These are phyloP conservation scores for Dendrocincla fuliginosa DNA, from an alignment of 2,797 vertebrate species.

Conservation along the genomic window DNA sequence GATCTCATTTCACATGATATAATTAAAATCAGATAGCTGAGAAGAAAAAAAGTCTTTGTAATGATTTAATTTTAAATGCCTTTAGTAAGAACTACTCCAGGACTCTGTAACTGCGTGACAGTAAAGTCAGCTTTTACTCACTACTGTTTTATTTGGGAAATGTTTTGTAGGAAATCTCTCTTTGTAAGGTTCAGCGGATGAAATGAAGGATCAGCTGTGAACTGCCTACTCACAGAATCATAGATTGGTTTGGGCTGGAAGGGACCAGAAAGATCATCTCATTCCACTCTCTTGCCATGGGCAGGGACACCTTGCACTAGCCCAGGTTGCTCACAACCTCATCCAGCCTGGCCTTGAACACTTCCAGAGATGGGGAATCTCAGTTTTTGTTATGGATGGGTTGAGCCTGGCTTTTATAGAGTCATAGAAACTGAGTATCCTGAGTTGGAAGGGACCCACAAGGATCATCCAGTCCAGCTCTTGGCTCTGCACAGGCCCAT, in stretches of 20 bases:
- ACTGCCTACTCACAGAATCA: neutral
- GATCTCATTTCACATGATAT: neutral
- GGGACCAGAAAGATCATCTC: neutral
- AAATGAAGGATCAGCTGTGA: neutral
- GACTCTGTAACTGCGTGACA: neutral
- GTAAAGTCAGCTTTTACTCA: neutral
- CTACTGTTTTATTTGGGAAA: neutral
- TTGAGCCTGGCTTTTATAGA: neutral
- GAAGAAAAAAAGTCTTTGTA: neutral
- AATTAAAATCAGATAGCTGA: neutral
- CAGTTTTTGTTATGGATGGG: neutral
- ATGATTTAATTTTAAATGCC: neutral
- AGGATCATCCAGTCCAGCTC: fast-evolving
- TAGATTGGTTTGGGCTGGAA: neutral
- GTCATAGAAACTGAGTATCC: neutral
- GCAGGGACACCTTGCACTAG: neutral
- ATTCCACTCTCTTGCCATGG: neutral
- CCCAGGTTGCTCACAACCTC: neutral
- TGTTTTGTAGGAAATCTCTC: neutral
- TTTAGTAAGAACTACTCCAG: neutral
- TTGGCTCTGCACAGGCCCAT: neutral
- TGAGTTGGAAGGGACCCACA: neutral
- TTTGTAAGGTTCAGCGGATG: neutral
- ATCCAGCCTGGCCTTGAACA: neutral
- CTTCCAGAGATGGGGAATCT: neutral